Evolutionary conservation across 2,888 invertebrate genomes (phyloP).

Genomic region (Holacanthella duospinosa): DNA sequence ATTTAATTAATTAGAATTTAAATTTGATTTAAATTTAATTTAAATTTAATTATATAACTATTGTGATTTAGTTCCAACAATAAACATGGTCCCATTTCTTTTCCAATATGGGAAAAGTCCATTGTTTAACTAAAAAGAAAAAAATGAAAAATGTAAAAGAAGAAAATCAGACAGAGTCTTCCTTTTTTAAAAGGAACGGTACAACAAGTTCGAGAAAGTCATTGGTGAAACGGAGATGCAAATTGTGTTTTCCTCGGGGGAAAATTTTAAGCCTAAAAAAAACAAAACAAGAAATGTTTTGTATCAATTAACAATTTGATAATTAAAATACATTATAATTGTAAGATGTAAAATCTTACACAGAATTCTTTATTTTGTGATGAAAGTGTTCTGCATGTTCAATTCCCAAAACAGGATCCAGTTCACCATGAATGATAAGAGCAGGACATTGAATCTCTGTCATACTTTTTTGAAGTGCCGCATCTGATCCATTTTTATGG

Average conservation of each 20-base stretch:
- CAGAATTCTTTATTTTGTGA: constrained; percentile 54
- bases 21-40: too few relatives aligned
- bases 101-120: too few relatives aligned
- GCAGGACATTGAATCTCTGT: constrained; percentile 58
- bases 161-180: too few relatives aligned
- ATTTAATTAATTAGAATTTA: too few relatives aligned
- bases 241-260: constrained; percentile 75
- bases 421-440: constrained; percentile 69
- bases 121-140: too few relatives aligned
- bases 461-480: constrained; percentile 57
- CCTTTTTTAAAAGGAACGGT: too few relatives aligned
- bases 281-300: neutral
- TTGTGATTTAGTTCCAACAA: too few relatives aligned
- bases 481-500: constrained; percentile 50
- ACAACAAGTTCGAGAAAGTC: constrained; percentile 49
- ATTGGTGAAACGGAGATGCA: constrained; percentile 65
- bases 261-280: constrained; percentile 55
- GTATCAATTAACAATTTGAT: neutral
- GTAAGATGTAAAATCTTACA: constrained; percentile 45
- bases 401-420: constrained; percentile 64
- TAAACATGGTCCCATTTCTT: too few relatives aligned
- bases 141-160: too few relatives aligned
- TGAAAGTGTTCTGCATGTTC: constrained; percentile 64
- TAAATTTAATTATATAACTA: too few relatives aligned
- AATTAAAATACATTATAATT: neutral